Base-by-base conservation (phyloP, 2,113 vertebrate genomes). In the Pomatostomus ruficeps region DNA sequence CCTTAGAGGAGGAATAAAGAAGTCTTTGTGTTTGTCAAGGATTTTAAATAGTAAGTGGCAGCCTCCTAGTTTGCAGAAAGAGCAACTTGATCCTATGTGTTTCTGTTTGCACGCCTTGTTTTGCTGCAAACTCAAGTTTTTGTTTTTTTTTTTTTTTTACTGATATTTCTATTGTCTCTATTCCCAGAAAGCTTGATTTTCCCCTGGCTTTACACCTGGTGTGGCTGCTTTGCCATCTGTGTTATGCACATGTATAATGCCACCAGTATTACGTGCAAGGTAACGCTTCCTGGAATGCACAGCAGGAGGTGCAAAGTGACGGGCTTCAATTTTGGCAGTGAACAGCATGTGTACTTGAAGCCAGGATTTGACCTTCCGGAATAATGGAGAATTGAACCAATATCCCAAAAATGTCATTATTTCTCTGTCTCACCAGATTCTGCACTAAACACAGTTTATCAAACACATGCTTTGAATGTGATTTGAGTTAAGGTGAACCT, bases 21-120 rank as follows among this genome's bases (percentile, higher is more conserved):
- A 88, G 61, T 54, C 96, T 96, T 96, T 96, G 95, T 96, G 80
- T 93, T 96, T 85, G 78, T 83, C 90, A 96, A 86, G 80, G 89
- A 66, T 92, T 94, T 96, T 94, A 95, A 95, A 89, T 93, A 83
- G 88, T 93, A 90, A 95, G 74, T 81, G 82, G 83, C 83, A 95
- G 80, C 59, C 73, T 88, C 28, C 61, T 74, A 77, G 89, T 72
- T 87, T 65, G 74, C 75, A 59, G 72, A 91, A 84, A 73, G 62
- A 89, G 85, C 59, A 85, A 55, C 51, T 67, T 80, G 75, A 94
- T 90, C 82, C 63, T 52, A 6, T 83, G 71, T 54, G 14, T 77
- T 90, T 79, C 82, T 95, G 16, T 80, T 91, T 88, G 85, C 28
- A 55, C 3, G 1, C 71, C 78, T 91, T 85, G 43, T 66, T 95